phyloP scores from a whole-genome alignment of 2,797 vertebrate species.

The Esox lucius region DNA sequence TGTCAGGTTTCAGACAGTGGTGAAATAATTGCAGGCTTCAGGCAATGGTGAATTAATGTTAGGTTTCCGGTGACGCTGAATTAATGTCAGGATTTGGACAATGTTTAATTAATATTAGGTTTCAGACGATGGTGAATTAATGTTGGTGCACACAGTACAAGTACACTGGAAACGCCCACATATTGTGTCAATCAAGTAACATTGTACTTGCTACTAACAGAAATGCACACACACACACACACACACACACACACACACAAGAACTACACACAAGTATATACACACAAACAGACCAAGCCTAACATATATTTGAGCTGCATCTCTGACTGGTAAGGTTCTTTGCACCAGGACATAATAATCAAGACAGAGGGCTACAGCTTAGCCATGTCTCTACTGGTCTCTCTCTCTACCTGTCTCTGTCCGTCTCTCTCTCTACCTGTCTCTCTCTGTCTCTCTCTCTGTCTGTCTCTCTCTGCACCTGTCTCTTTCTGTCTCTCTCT shows the following conservation, averaged over 20 bases:
- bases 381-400: conserved; percentile 52
- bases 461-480: conserved; percentile 28
- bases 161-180: background rate
- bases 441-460: conserved; percentile 39
- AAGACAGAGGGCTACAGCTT: conserved; percentile 60
- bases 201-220: conserved; percentile 40
- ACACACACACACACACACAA: conserved; percentile 20
- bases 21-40: conserved; percentile 12
- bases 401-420: background rate
- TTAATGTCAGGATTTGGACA: too few relatives aligned
- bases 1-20: too few relatives aligned
- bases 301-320: conserved; percentile 45
- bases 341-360: conserved; percentile 73
- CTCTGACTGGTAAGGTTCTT: conserved; percentile 64
- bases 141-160: background rate
- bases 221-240: conserved; percentile 10
- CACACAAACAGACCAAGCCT: conserved; percentile 14
- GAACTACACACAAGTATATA: conserved; percentile 34
- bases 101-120: too few relatives aligned
- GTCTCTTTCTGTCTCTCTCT: conserved; percentile 27
- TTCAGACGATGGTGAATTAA: too few relatives aligned
- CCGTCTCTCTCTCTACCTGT: conserved; percentile 40
- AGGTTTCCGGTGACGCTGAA: too few relatives aligned
- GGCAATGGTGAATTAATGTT: too few relatives aligned
- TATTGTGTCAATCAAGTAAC: conserved; percentile 50